phyloP scores from a whole-genome alignment of 2,888 invertebrate species.

The Ochropleura leucogaster region DNA sequence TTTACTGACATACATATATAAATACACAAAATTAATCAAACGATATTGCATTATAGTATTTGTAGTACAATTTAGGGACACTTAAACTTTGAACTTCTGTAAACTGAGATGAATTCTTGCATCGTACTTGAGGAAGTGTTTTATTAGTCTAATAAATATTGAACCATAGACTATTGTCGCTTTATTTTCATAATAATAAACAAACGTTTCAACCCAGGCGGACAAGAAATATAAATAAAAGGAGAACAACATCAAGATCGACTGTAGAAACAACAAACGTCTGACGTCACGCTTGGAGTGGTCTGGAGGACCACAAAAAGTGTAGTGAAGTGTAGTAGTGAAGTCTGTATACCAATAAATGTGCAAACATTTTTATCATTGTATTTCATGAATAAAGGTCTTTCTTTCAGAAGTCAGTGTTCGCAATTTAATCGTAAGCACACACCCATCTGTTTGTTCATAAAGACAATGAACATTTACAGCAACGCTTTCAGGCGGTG shows the following conservation, averaged over 20 bases:
- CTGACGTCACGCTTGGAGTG: too few relatives aligned
- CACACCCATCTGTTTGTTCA: conserved; percentile 32
- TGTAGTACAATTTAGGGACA: neutral
- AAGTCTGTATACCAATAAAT: neutral
- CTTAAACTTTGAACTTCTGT: neutral
- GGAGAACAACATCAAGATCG: neutral
- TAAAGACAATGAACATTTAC: conserved; percentile 65
- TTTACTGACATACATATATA: neutral
- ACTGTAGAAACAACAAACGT: neutral
- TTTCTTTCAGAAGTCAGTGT: conserved; percentile 12
- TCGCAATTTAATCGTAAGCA: conserved; percentile 21
- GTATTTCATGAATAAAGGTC: neutral
- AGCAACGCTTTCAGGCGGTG: conserved; percentile 55
- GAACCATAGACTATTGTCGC: neutral
- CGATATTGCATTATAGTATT: neutral
- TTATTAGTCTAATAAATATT: neutral
- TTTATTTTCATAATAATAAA: neutral
- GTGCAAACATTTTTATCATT: neutral
- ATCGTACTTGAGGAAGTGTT: neutral
- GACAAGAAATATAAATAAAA: neutral
- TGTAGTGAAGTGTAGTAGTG: neutral
- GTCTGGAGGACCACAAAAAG: neutral
- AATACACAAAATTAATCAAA: neutral
- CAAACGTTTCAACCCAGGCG: neutral
- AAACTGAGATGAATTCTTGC: neutral